Percentiles rank a stretch among this genome's conserved stretches.
Evolutionary conservation across 2,797 vertebrate genomes (phyloP).

Genomic region (Cichlasoma orientale): DNA sequence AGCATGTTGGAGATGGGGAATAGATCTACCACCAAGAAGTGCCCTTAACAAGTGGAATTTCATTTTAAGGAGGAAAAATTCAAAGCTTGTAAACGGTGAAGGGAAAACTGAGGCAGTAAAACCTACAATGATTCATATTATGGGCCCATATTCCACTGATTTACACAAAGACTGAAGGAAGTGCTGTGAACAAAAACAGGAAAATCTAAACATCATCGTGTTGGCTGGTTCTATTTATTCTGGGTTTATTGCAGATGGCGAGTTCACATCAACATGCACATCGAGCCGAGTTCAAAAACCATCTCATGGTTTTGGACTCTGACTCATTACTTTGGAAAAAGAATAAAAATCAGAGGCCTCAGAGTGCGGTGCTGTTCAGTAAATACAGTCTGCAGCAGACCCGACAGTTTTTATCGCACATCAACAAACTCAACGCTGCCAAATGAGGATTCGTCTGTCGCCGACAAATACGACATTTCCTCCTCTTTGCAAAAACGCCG

Average conservation of each 20-base stretch:
- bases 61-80: not conserved
- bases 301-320: not conserved
- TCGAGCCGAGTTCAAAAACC: too few species aligned
- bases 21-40: not conserved
- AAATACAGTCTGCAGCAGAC: rapidly evolving
- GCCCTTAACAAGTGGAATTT: rapidly evolving
- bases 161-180: not conserved
- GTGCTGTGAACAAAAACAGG: not conserved
- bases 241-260: not conserved
- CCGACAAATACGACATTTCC: not conserved
- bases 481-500: not conserved
- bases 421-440: not conserved
- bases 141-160: not conserved
- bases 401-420: not conserved
- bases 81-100: not conserved
- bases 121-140: not conserved
- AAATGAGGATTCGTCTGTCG: not conserved
- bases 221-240: not conserved
- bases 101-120: not conserved
- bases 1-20: not conserved
- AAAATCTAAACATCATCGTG: not conserved
- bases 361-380: rapidly evolving
- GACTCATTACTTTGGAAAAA: not conserved
- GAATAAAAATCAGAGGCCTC: not conserved
- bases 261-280: not conserved